Conservation (phyloP, 35 echinoderm and acorn worm species). For the Acanthaster planci region DNA sequence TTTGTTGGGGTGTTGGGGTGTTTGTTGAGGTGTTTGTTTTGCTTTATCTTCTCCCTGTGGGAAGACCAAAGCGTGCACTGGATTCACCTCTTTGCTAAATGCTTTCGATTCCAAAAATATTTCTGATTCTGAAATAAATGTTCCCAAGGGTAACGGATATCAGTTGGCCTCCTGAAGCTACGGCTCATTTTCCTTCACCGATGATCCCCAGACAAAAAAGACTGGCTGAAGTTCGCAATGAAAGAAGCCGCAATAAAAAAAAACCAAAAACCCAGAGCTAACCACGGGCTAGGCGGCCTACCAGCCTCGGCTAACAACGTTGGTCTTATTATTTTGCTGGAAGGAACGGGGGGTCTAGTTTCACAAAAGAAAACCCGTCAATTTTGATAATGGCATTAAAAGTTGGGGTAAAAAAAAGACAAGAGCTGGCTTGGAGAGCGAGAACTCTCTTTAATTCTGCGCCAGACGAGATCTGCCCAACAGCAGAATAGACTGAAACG, state of each 20-base stretch:
- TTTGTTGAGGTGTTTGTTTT: no score
- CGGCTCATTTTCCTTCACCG: no score
- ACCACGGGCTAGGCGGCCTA: no score
- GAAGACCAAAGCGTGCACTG: no score
- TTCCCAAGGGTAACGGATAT: no score
- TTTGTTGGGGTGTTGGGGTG: no score
- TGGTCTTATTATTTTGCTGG: neutral
- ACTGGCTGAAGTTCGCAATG: neutral
- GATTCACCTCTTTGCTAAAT: no score
- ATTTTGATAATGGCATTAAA: slow-evolving; percentile 13
- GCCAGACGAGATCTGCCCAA: slow-evolving; percentile 1
- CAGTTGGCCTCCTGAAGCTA: no score
- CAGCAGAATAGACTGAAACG: neutral
- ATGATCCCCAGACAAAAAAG: no score
- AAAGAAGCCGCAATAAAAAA: slow-evolving; percentile 23
- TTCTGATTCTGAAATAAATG: no score
- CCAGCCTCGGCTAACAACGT: neutral
- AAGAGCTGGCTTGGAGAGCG: neutral
- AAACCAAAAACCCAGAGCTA: neutral
- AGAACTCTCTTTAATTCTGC: slow-evolving; percentile 5
- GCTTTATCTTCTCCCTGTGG: no score
- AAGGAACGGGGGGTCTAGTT: slow-evolving; percentile 15
- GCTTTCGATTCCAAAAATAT: no score
- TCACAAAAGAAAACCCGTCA: slow-evolving; percentile 12
- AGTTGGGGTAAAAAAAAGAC: neutral